Percentiles rank a stretch among this genome's conserved stretches.
Evolutionary conservation across 2,888 invertebrate species (phyloP).

Genomic region (Drosophila mulleri): DNA sequence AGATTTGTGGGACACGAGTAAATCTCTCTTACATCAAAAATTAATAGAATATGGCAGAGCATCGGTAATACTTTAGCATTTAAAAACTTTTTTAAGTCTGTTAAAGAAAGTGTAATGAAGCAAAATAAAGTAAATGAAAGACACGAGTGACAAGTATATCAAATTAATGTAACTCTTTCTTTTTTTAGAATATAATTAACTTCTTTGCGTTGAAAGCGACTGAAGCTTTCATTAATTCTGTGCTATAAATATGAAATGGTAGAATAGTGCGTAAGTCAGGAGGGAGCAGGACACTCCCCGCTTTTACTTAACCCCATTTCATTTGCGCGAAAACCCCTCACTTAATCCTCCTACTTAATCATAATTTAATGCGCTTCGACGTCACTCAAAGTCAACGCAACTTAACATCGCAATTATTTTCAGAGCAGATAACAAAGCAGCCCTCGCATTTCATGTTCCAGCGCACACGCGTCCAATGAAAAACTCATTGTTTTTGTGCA

Average conservation of each 20-base stretch:
- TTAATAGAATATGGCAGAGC: not conserved
- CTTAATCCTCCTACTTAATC: slow-evolving; percentile 68
- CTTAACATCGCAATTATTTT: slow-evolving; percentile 59
- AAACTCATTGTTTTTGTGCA: slow-evolving; percentile 37
- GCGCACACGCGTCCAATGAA: slow-evolving; percentile 8
- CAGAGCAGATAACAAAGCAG: slow-evolving; percentile 33
- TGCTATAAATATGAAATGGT: slow-evolving; percentile 4
- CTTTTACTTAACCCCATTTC: slow-evolving; percentile 47
- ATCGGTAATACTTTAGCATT: too few relatives aligned
- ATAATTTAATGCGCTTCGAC: slow-evolving; percentile 68
- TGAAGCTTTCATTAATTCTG: slow-evolving; percentile 55
- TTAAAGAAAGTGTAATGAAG: not conserved
- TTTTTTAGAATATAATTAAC: not conserved
- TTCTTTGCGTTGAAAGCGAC: slow-evolving; percentile 14
- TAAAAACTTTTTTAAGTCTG: too few relatives aligned
- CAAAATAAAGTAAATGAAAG: not conserved
- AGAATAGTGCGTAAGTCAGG: not conserved
- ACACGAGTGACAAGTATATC: not conserved
- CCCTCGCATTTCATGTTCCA: not conserved
- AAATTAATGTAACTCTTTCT: slow-evolving; percentile 14
- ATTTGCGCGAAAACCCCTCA: slow-evolving; percentile 45
- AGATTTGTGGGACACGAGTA: too few relatives aligned
- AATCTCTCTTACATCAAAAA: not conserved
- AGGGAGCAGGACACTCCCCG: not conserved
- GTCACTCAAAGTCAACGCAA: slow-evolving; percentile 74